These are phyloP conservation scores for Magallana gigas DNA, from an alignment of 1,140 invertebrate species.

Conservation along the genomic window DNA sequence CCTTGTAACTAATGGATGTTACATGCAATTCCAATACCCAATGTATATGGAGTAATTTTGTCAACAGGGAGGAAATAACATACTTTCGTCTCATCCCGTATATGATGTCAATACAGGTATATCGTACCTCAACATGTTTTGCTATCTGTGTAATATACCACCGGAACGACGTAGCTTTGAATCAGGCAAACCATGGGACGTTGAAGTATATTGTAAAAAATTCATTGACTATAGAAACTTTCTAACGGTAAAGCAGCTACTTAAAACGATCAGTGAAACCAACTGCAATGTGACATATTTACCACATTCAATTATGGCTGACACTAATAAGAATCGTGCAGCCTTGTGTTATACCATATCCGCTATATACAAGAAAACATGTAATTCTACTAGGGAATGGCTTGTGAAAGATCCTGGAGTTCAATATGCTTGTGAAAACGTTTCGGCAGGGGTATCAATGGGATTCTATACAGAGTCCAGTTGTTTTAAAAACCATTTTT, in stretches of 20 bases:
- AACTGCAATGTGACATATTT: background rate
- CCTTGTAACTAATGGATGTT: slow-evolving; percentile 7
- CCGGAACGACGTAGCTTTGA: background rate
- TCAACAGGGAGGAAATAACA: background rate
- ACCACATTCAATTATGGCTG: background rate
- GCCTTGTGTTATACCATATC: background rate
- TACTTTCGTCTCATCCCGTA: background rate
- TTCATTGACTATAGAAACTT: background rate
- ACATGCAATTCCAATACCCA: background rate
- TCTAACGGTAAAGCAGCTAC: background rate
- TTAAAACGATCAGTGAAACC: background rate
- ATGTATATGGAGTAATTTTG: background rate
- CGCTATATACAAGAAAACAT: background rate
- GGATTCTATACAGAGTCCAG: background rate
- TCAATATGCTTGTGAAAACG: background rate
- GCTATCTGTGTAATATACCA: background rate
- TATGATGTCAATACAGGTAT: background rate
- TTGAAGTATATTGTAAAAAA: background rate
- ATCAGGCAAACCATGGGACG: background rate
- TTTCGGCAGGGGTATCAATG: background rate
- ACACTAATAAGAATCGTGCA: background rate
- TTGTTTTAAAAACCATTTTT: background rate
- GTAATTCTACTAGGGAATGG: background rate
- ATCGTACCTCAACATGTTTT: background rate
- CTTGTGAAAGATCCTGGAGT: background rate